Base-by-base conservation (phyloP, 2,888 invertebrate species). In the Brachynemurus nebulosus region DNA sequence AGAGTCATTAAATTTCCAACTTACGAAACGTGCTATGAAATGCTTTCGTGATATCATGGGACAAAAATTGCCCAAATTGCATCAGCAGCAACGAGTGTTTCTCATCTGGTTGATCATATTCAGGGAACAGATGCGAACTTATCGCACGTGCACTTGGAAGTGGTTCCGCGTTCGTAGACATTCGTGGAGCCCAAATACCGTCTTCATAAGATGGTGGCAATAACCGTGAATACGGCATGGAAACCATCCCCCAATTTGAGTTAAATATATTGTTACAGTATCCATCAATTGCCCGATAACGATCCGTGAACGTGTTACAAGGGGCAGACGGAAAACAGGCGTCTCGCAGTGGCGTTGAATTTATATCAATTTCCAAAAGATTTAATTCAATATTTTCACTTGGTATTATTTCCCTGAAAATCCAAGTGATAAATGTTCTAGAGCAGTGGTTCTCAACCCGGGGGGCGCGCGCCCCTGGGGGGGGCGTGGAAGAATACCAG, bases 21-120 rank as follows among this genome's bases (percentile, higher is more conserved):
- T 67, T 64, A 82, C 84, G 70, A 58, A 76, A 73, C 49, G 74
- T 77, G 25, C 78, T 74, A 34, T 79, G 72, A 2, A 83, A 74
- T 0, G 82, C 80, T 44, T 83, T 76, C 1, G 80, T 74, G 16
- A 83, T 60, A 50, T 89, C 89, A 48, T 88, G 84, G 0, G 80
- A 74, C 8, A 88, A 59, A 54, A 86, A 83, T 58, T 88, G 85
- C 0, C 84, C 80, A 63, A 84, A 86, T 60, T 85, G 82, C 80
- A 82, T 82, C 44, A 83, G 65, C 55, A 85, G 66, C 37, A 84
- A 61, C 41, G 81, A 83, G 54, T 71, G 71, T 0, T 71, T 69
- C 1, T 59, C 52, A 59, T 83, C 81, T 11, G 74, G 76, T 37
- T 69, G 66, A 56, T 74, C 71, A 1, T 65, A 65, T 49, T 78